Percentiles rank a stretch among this genome's conserved stretches.
Conservation (phyloP, 2,113 vertebrate genomes). For the Jaculus jaculus region DNA sequence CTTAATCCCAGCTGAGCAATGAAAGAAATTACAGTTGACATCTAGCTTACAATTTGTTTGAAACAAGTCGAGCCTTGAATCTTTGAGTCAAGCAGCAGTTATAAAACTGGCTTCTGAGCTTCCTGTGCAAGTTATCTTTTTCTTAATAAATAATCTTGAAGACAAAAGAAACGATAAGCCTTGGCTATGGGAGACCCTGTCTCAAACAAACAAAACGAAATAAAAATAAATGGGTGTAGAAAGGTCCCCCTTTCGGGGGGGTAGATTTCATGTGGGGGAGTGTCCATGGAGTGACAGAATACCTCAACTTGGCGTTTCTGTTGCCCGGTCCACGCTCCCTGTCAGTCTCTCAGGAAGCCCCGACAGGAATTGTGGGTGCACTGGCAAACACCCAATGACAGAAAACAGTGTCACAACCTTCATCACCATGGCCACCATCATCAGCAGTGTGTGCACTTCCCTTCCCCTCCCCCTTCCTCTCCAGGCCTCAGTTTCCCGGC, state of each 20-base stretch:
- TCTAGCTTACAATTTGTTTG: no score
- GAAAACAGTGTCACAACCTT: neutral
- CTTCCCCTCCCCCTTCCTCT: neutral
- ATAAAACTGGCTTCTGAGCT: no score
- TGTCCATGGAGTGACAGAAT: neutral
- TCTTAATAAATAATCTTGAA: no score
- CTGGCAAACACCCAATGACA: neutral
- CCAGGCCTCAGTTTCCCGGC: conserved; percentile 74
- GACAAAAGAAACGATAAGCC: neutral
- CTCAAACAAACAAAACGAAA: neutral
- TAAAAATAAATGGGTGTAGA: neutral
- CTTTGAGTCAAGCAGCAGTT: no score
- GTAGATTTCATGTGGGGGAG: neutral
- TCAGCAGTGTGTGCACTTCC: neutral
- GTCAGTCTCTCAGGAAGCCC: neutral
- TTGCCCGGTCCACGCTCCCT: no score
- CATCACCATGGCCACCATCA: neutral
- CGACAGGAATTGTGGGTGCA: neutral
- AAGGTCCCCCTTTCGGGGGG: neutral
- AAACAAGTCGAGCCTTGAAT: no score
- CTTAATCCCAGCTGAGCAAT: no score
- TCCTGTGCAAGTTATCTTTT: no score
- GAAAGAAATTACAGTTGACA: no score
- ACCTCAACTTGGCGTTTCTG: neutral
- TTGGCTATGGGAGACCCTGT: neutral